A percentile compares a stretch with the other conserved stretches of the same genome.
These are phyloP conservation scores for Epistrophe eligans DNA, from an alignment of 2,888 invertebrate species.

Conservation along the genomic window DNA sequence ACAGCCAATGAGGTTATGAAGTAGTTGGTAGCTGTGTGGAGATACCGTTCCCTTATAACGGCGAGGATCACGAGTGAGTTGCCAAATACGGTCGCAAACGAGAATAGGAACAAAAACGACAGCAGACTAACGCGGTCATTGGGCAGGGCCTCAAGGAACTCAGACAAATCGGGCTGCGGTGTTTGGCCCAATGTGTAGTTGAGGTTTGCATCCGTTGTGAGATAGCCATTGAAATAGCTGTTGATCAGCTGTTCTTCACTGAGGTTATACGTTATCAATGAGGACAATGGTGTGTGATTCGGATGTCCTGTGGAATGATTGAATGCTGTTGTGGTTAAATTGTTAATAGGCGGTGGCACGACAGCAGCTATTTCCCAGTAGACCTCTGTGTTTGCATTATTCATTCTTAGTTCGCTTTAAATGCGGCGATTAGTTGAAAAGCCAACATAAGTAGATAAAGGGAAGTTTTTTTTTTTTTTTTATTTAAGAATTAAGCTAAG, in stretches of 20 bases:
- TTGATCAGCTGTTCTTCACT: conserved; percentile 82
- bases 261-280: conserved; percentile 82
- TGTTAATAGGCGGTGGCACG: conserved; percentile 76
- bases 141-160: conserved; percentile 84
- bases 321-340: conserved; percentile 40
- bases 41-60: conserved; percentile 95
- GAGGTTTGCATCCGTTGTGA: conserved; percentile 64
- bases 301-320: conserved; percentile 38
- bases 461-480: not conserved
- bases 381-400: conserved; percentile 80
- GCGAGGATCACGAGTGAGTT: conserved; percentile 97
- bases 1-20: conserved; percentile 98
- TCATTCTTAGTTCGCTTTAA: conserved; percentile 79
- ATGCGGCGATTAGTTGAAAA: conserved; percentile 49
- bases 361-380: conserved; percentile 78
- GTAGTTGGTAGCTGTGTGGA: conserved; percentile 98
- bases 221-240: conserved; percentile 81
- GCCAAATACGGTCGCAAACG: conserved; percentile 96
- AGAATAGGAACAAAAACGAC: conserved; percentile 93
- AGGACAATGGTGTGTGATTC: conserved; percentile 75
- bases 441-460: conserved; percentile 56
- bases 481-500: conserved; percentile 35
- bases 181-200: conserved; percentile 76
- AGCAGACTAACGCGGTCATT: conserved; percentile 91
- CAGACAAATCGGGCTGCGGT: conserved; percentile 82